Base-by-base conservation (phyloP, 2,797 vertebrate species). In the Galago senegalensis region DNA sequence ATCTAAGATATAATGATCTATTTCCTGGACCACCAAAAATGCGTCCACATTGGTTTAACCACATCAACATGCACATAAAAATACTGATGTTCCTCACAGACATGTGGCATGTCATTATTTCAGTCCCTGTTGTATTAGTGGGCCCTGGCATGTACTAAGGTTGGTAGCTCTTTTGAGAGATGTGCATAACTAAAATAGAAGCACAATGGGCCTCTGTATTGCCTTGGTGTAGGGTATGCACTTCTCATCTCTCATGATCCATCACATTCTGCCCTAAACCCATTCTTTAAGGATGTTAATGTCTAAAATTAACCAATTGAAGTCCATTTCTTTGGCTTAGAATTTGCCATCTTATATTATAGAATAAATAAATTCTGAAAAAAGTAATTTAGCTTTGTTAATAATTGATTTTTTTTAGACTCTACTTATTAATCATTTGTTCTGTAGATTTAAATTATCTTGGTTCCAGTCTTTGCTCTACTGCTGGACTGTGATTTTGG, bases 331-430 rank as follows among this genome's bases (percentile, higher is more conserved):
- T 72, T 91, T 67, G 18, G 7, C 7, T 85, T 84, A 70, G 5
- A 3, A 46, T 27, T 70, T 79, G 1, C 43, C 31, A 67, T 9
- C 1, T 75, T 58, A 16, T 16, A 14, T 73, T 61, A 70, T 61
- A 87, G 80, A 53, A 56, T 46, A 76, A 77, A 49, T 46, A 80
- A 27, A 40, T 37, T 80, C 13, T 3, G n/a, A 7, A 53, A 27
- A 27, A 84, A 89, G 13, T 7, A 31, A 87, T 86, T 93, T 70
- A 46, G 60, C 75, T 93, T 49, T 65, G 7, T 34, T 89, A 63
- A 63, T 70, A 58, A 72, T n/a, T 60, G 43, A 46, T 31, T 60
- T 27, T 40, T 37, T 53, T 43, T 7, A 76, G 43, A 82, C 43
- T 25, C 27, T 29, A 79, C 18, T 63, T 85, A 5, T 49, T 70